Base-by-base conservation (phyloP, 1,140 invertebrate species). In the Lepidurus couesii region DNA sequence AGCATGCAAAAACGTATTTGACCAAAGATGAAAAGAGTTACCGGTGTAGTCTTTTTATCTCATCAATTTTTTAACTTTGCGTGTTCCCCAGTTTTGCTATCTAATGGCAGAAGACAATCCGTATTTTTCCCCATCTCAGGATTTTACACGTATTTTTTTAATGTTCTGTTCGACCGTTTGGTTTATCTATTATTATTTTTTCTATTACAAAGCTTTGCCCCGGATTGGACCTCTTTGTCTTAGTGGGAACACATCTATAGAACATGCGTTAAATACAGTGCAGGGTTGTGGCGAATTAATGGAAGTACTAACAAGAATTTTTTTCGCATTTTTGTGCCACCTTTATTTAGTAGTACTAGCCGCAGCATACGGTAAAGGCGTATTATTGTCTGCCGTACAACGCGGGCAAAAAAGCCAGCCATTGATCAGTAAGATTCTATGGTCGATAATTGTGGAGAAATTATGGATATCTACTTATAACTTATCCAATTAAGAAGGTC, bases 41-140 rank as follows among this genome's bases (percentile, higher is more conserved):
- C 53, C 16, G 6, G 53, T 65, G n/a, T 65, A 65, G 21, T 65
- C 16, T 21, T 21, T 47, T 47, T 47, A 47, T 47, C 21, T 47
- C 21, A 65, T 65, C 21, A 13, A 16, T 11, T 11, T 1, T 65
- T 65, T 11, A 65, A 13, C 21, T 65, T 65, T 65, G 8, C 21
- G 21, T 65, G 53, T 65, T 65, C 53, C 13, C 13, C 34, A 34
- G 34, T 65, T 21, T 16, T 65, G 7, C 21, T 65, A 65, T 16
- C 53, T 65, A 1, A 65, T 11, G 53, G 21, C 53, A 65, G 21
- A 65, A 65, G 53, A 65, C 53, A 65, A 65, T 65, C 53, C 53
- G 53, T 5, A 65, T n/a, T 13, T 65, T 65, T 65, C 53, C 53
- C 13, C 53, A 65, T 65, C 53, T 65, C 53, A 65, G 53, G 53